Conservation (phyloP, 2,113 vertebrate genomes). For the Leucoraja erinaceus region DNA sequence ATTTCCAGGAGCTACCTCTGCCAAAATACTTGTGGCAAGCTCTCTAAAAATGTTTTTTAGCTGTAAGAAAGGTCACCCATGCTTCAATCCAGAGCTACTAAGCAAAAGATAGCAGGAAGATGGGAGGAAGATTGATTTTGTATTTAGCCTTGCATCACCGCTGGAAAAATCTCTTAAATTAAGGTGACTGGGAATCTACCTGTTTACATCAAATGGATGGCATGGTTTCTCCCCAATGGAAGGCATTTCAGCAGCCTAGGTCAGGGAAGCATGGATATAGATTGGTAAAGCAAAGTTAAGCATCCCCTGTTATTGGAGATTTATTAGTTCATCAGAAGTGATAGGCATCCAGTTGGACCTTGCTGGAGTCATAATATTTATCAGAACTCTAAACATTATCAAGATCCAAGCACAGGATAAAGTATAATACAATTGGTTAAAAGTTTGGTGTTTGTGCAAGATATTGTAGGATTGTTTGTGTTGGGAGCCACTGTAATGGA, state of each 20-base stretch:
- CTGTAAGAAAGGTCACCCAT: not conserved
- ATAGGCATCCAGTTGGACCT: no score
- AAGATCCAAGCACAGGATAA: not conserved
- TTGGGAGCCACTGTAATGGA: not conserved
- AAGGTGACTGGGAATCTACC: not conserved
- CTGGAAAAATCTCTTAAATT: not conserved
- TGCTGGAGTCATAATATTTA: not conserved
- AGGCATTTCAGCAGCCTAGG: not conserved
- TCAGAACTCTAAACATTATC: not conserved
- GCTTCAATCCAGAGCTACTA: not conserved
- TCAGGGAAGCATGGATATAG: not conserved
- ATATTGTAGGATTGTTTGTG: not conserved
- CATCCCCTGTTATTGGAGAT: not conserved
- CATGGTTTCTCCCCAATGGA: no score
- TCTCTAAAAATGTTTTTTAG: not conserved
- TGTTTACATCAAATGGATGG: not conserved
- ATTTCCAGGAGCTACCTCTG: not conserved
- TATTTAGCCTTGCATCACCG: no score
- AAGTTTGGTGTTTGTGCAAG: not conserved
- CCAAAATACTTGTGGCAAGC: not conserved
- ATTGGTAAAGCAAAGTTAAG: not conserved
- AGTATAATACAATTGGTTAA: not conserved
- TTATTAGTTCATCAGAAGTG: not conserved
- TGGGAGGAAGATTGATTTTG: not conserved
- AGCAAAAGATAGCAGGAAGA: not conserved